Conservation (phyloP, 2,888 invertebrate species). For the Melanchra persicariae region DNA sequence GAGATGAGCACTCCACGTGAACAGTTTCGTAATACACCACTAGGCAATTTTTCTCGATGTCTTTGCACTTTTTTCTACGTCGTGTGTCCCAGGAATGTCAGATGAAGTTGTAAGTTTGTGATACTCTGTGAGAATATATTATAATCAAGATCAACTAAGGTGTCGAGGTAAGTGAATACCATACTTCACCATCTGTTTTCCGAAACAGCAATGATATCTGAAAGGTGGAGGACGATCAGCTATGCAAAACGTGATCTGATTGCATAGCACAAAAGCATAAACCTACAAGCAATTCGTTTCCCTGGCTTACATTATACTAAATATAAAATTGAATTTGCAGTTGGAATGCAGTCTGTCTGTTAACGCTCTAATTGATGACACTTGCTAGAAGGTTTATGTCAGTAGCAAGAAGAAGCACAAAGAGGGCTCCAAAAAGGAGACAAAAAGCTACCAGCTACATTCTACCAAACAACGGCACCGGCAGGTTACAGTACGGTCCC, state of each 20-base stretch:
- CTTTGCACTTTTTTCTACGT: slow-evolving; percentile 39
- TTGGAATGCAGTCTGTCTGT: slow-evolving; percentile 8
- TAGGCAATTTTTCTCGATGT: slow-evolving; percentile 68
- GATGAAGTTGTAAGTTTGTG: slow-evolving; percentile 19
- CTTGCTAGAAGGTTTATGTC: slow-evolving; percentile 26
- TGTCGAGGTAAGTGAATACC: background rate
- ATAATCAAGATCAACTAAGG: background rate
- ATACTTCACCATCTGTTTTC: background rate
- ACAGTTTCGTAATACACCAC: slow-evolving; percentile 80
- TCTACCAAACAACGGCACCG: slow-evolving; percentile 66
- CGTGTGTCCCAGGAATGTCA: slow-evolving; percentile 24
- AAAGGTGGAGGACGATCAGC: background rate
- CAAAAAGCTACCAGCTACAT: slow-evolving; percentile 44
- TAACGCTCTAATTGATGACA: slow-evolving; percentile 9
- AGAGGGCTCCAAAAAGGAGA: slow-evolving; percentile 24
- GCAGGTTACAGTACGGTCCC: slow-evolving; percentile 73
- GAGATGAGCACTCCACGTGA: slow-evolving; percentile 83
- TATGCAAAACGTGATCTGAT: slow-evolving; percentile 4
- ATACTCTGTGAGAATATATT: background rate
- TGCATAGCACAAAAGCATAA: slow-evolving; percentile 1
- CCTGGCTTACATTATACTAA: background rate
- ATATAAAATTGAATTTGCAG: slow-evolving; percentile 15
- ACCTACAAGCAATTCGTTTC: background rate
- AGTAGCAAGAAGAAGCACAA: slow-evolving; percentile 40
- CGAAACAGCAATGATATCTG: background rate